These are phyloP conservation scores for Laothoe populi DNA, from an alignment of 2,888 invertebrate genomes.

Conservation along the genomic window DNA sequence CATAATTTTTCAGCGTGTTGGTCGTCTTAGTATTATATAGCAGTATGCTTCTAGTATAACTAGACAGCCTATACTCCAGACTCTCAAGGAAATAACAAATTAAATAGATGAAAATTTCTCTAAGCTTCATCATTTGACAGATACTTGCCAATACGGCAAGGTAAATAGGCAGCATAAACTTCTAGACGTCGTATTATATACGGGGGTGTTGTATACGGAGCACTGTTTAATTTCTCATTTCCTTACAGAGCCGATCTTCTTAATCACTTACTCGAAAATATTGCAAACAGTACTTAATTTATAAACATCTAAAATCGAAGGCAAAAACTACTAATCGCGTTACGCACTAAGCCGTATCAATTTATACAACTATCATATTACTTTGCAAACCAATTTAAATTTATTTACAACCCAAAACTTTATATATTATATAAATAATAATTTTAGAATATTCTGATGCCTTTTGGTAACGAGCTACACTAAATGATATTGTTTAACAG, in stretches of 20 bases:
- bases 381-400: slow-evolving; percentile 57
- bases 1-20: background rate
- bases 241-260: background rate
- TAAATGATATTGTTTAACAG: background rate
- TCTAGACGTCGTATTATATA: background rate
- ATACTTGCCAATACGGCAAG: background rate
- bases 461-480: slow-evolving; percentile 6
- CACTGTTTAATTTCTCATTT: slow-evolving; percentile 5
- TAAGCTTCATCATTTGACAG: background rate
- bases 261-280: slow-evolving; percentile 17
- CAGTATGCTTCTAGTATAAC: no score
- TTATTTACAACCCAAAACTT: slow-evolving; percentile 65
- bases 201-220: no score
- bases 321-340: slow-evolving; percentile 39
- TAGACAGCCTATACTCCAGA: background rate
- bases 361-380: slow-evolving; percentile 51
- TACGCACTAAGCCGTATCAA: slow-evolving; percentile 48
- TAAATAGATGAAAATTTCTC: background rate
- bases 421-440: slow-evolving; percentile 52
- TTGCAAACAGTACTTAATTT: slow-evolving; percentile 21
- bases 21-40: slow-evolving; percentile 13
- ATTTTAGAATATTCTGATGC: slow-evolving; percentile 66
- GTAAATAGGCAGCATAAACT: background rate
- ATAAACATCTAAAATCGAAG: slow-evolving; percentile 30
- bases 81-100: slow-evolving; percentile 10